Evolutionary conservation across 1,140 invertebrate genomes (phyloP).

Genomic region (Drosophila ercepeae): DNA sequence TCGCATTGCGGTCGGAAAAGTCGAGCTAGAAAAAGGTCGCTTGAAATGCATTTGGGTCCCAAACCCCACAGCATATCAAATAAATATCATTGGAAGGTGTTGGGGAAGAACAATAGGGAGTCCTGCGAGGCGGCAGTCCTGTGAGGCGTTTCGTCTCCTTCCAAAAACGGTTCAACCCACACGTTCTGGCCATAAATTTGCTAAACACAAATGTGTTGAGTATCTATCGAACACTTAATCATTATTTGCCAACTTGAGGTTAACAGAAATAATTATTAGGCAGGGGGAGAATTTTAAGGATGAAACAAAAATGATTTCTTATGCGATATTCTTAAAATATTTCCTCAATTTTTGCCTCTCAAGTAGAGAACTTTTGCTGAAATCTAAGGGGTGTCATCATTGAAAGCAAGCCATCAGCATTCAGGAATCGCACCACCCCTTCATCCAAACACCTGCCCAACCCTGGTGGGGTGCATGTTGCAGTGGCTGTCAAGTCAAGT

Average conservation of each 20-base stretch:
- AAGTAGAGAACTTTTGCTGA: no score
- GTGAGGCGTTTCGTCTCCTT: no score
- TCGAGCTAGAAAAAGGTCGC: constrained; percentile 20
- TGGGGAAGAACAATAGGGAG: neutral
- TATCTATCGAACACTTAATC: constrained; percentile 33
- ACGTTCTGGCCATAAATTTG: constrained; percentile 39
- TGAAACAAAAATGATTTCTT: neutral
- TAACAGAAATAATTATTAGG: no score
- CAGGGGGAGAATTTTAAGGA: neutral
- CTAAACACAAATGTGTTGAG: constrained; percentile 16
- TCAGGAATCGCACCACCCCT: neutral
- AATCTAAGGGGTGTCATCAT: neutral
- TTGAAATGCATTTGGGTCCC: constrained; percentile 25
- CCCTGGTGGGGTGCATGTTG: constrained; percentile 19
- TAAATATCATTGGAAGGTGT: constrained; percentile 17
- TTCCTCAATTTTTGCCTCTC: neutral
- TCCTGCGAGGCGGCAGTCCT: no score
- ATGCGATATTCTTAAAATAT: neutral
- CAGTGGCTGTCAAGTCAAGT: constrained; percentile 67
- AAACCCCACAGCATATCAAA: neutral
- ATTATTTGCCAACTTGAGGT: constrained; percentile 43
- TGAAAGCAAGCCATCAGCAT: neutral
- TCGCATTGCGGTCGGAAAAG: constrained; percentile 45
- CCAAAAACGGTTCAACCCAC: no score
- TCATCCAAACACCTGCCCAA: neutral